A percentile compares a stretch with the other conserved stretches of the same genome.
Evolutionary conservation across 1,140 invertebrate genomes (phyloP).

Genomic region (Ostrea denselamellosa): DNA sequence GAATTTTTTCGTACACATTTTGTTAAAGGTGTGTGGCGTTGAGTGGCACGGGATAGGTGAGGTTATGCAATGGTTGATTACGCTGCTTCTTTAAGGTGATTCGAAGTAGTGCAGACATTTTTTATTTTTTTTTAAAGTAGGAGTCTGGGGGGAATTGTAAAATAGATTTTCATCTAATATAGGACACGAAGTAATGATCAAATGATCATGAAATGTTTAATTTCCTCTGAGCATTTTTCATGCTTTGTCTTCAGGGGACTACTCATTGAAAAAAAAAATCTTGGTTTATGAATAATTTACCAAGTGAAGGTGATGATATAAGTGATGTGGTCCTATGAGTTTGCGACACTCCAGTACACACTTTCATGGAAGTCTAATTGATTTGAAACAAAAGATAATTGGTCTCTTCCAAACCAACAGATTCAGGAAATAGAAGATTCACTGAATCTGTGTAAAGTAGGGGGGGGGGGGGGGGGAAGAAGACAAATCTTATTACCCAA

Average conservation of each 20-base stretch:
- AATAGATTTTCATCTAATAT: neutral
- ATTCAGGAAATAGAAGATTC: neutral
- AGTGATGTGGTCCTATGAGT: neutral
- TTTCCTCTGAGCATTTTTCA: constrained; percentile 9
- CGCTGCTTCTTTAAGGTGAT: neutral
- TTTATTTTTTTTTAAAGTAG: neutral
- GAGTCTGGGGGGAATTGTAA: neutral
- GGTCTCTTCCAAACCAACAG: neutral
- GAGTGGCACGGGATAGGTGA: neutral
- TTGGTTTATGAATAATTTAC: constrained; percentile 29
- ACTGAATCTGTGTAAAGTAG: neutral
- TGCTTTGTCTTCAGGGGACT: neutral
- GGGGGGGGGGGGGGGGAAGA: neutral
- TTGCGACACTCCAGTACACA: constrained; percentile 16
- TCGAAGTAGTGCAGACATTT: neutral
- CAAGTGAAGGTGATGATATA: constrained; percentile 15
- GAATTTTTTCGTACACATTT: neutral
- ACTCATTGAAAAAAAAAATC: constrained; percentile 27
- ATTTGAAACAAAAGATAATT: constrained; percentile 37
- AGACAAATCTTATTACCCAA: neutral
- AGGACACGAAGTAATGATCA: neutral
- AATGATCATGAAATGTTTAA: constrained; percentile 31
- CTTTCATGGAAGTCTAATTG: constrained; percentile 19
- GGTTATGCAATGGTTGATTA: neutral
- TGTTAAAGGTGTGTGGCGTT: neutral